Evolutionary conservation across 2,888 invertebrate species (phyloP).

Genomic region (Neoascia interrupta): DNA sequence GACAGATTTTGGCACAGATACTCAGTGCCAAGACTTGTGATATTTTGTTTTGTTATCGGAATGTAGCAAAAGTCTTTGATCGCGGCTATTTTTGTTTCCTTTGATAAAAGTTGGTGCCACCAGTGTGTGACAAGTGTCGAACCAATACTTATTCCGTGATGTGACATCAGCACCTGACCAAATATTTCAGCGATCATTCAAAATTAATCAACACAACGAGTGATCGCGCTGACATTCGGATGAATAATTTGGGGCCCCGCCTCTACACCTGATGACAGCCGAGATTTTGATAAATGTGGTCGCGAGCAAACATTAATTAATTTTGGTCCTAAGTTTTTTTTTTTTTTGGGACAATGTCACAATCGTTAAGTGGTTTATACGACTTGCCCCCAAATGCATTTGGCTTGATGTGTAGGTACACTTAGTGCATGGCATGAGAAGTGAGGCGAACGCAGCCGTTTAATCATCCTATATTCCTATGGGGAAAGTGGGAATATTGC

Average conservation of each 20-base stretch:
- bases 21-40: too few species aligned
- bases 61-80: too few species aligned
- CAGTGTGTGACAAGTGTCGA: not conserved
- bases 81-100: constrained; percentile 5
- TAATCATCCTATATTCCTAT: constrained; percentile 39
- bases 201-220: constrained; percentile 50
- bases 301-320: constrained; percentile 51
- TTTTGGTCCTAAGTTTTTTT: too few species aligned
- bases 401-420: constrained; percentile 5
- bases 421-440: constrained; percentile 15
- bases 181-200: constrained; percentile 56
- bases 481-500: constrained; percentile 57
- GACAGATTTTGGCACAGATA: too few species aligned
- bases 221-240: constrained; percentile 33
- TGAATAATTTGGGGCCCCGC: constrained; percentile 22
- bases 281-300: constrained; percentile 63
- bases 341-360: too few species aligned
- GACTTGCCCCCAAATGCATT: constrained; percentile 5
- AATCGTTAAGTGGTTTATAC: constrained; percentile 54
- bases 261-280: constrained; percentile 45
- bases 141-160: too few species aligned
- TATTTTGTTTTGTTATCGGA: too few species aligned
- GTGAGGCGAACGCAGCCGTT: constrained; percentile 20
- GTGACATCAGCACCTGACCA: constrained; percentile 53
- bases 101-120: constrained; percentile 7